phyloP scores from a whole-genome alignment of 1,140 invertebrate species.

The Lucilia sericata region DNA sequence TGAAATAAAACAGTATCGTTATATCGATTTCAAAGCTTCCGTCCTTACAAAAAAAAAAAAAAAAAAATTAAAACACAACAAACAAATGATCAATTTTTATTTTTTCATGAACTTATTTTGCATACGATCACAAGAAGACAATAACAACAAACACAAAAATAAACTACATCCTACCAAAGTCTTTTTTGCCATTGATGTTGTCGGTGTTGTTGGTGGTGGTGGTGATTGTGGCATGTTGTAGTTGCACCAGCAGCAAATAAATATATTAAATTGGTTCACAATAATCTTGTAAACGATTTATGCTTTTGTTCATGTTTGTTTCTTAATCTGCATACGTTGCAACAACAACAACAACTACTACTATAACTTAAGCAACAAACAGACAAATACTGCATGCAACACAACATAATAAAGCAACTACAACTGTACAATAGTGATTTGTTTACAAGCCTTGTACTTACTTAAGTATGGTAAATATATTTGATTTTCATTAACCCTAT shows the following conservation, averaged over 20 bases:
- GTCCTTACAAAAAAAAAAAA: not conserved
- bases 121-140: not conserved
- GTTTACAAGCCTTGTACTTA: constrained; percentile 31
- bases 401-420: constrained; percentile 10
- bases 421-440: constrained; percentile 27
- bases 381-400: not conserved
- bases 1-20: not conserved
- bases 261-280: constrained; percentile 37
- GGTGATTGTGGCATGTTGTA: not conserved
- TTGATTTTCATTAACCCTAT: not conserved
- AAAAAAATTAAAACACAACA: not conserved
- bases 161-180: not conserved
- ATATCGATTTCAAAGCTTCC: constrained; percentile 47
- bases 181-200: constrained; percentile 1
- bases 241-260: not conserved
- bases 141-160: too few relatives aligned
- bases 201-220: not conserved
- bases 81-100: constrained; percentile 25
- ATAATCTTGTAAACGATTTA: constrained; percentile 44
- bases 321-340: constrained; percentile 37
- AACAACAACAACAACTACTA: constrained; percentile 10
- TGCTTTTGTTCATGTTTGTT: constrained; percentile 40
- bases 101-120: constrained; percentile 38
- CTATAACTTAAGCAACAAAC: not conserved
- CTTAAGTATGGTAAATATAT: not conserved